Percentiles rank a stretch among this genome's conserved stretches.
These are phyloP conservation scores for Dinocampus coccinellae DNA, from an alignment of 2,888 invertebrate species.

Conservation along the genomic window DNA sequence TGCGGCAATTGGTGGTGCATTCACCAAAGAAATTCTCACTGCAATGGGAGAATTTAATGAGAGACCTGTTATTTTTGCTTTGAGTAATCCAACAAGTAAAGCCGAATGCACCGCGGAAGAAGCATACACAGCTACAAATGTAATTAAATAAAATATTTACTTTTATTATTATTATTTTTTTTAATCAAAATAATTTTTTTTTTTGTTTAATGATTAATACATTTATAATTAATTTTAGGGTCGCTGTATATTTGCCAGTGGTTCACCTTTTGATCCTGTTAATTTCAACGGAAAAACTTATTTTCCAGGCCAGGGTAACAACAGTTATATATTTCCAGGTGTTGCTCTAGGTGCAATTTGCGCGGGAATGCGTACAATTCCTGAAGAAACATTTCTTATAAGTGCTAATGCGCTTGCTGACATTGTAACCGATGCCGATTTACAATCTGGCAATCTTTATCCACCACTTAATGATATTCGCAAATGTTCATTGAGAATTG, in stretches of 20 bases:
- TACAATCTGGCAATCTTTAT: conserved; percentile 89
- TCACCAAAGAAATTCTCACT: conserved; percentile 87
- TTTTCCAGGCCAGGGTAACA: conserved; percentile 97
- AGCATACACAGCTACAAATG: conserved; percentile 90
- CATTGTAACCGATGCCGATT: conserved; percentile 83
- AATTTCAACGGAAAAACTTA: conserved; percentile 83
- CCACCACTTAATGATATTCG: conserved; percentile 89
- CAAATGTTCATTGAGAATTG: conserved; percentile 90
- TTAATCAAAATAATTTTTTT: no score
- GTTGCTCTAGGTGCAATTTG: conserved; percentile 91
- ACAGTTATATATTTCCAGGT: conserved; percentile 98
- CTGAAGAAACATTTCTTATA: conserved; percentile 91
- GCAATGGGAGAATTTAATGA: conserved; percentile 88
- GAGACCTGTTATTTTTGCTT: conserved; percentile 94
- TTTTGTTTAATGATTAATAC: conserved; percentile 19
- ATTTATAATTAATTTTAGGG: conserved; percentile 74
- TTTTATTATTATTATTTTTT: no score
- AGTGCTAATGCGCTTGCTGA: conserved; percentile 89
- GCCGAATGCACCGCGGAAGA: conserved; percentile 99
- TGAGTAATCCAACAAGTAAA: conserved; percentile 98
- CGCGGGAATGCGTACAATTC: conserved; percentile 89
- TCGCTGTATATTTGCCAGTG: conserved; percentile 93
- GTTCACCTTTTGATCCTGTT: conserved; percentile 94
- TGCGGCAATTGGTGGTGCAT: conserved; percentile 94
- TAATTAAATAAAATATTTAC: conserved; percentile 64